Conservation (phyloP, 30 jellyfish, hydroid and myxozoan species). For the Turritopsis dohrnii region DNA sequence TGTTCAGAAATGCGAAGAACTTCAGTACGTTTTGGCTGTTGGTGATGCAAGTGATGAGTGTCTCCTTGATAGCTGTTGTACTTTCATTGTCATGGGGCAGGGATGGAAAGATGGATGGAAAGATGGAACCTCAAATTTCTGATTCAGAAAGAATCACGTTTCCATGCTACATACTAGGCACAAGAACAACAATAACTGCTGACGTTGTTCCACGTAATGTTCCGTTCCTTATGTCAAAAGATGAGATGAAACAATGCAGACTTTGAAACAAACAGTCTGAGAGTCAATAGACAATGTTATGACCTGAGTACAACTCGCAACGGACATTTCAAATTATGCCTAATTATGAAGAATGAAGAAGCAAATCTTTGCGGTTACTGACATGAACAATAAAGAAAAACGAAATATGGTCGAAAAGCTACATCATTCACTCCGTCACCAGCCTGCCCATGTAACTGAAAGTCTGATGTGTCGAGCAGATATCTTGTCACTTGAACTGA, state of each 20-base stretch:
- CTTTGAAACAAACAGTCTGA: neutral
- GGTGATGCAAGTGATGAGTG: slow-evolving; percentile 8
- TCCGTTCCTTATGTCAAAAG: no score
- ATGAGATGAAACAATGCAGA: no score
- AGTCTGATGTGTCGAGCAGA: neutral
- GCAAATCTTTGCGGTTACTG: neutral
- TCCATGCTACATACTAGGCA: slow-evolving; percentile 3
- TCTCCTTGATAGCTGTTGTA: slow-evolving; percentile 6
- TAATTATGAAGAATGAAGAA: neutral
- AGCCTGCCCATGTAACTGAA: slow-evolving; percentile 2
- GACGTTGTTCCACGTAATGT: slow-evolving; percentile 3
- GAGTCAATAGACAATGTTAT: no score
- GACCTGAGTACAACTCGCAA: no score
- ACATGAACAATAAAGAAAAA: no score
- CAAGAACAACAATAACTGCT: neutral
- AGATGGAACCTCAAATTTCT: neutral
- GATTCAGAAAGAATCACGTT: neutral
- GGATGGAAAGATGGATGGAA: no score
- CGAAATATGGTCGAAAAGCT: neutral
- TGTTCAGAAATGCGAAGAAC: neutral
- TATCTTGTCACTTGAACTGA: neutral
- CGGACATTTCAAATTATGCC: neutral
- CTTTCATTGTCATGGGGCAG: neutral
- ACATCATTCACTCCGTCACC: neutral
- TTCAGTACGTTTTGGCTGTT: neutral